A percentile compares a stretch with the other conserved stretches of the same genome.
These are phyloP conservation scores for Manis pentadactyla DNA, from an alignment of 2,797 vertebrate genomes.

Conservation along the genomic window DNA sequence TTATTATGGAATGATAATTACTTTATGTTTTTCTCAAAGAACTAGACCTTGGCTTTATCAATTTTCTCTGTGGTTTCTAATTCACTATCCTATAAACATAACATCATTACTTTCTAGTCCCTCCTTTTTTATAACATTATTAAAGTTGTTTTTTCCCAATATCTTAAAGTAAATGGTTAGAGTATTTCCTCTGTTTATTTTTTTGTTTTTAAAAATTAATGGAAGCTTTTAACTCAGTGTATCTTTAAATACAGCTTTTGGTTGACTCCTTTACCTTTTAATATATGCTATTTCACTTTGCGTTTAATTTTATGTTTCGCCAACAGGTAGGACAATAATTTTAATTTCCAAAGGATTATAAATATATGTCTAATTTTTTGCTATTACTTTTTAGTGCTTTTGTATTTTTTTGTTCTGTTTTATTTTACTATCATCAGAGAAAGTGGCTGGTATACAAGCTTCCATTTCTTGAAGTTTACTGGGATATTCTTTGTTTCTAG, in stretches of 20 bases:
- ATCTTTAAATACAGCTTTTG: not conserved
- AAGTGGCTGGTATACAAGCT: not conserved
- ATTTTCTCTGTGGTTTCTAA: slow-evolving; percentile 5
- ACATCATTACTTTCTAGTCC: not conserved
- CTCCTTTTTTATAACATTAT: not conserved
- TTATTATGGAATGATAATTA: slow-evolving; percentile 41
- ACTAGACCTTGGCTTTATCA: not conserved
- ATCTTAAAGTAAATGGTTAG: not conserved
- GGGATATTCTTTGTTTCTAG: not conserved
- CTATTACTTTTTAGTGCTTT: not conserved
- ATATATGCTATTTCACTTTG: not conserved
- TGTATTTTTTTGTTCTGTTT: not conserved
- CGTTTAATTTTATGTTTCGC: not conserved
- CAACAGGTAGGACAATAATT: not conserved
- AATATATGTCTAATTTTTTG: not conserved
- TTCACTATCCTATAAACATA: not conserved
- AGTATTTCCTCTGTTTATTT: not conserved
- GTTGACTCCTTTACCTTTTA: not conserved
- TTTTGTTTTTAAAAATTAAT: not conserved
- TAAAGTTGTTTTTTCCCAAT: not conserved
- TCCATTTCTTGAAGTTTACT: not conserved
- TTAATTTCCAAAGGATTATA: not conserved
- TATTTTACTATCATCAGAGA: not conserved
- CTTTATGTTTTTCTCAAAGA: slow-evolving; percentile 18
- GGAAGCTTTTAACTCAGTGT: not conserved